phyloP scores from a whole-genome alignment of 2,113 vertebrate species.

The Sebastes schlegelii region DNA sequence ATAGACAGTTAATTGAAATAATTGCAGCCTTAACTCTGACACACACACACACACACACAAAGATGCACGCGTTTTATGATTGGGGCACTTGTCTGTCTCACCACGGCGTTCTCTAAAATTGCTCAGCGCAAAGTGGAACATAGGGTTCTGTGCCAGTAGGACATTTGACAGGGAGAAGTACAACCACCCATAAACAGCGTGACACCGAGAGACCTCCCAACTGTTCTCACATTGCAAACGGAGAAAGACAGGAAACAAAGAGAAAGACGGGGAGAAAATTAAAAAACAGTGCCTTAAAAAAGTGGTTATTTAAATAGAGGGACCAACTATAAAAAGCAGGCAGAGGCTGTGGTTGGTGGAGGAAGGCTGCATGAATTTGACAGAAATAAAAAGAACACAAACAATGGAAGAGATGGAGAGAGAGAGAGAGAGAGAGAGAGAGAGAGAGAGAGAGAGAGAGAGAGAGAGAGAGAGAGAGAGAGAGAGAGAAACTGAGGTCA shows the following conservation, averaged over 20 bases:
- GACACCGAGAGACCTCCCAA: slow-evolving; percentile 17
- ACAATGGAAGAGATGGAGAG: slow-evolving; percentile 51
- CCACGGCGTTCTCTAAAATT: slow-evolving; percentile 20
- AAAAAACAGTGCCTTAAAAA: slow-evolving; percentile 12
- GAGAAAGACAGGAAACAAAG: slow-evolving; percentile 21
- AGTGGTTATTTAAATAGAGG: slow-evolving; percentile 21
- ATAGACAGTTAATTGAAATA: slow-evolving; percentile 9
- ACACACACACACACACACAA: neutral
- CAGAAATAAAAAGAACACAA: slow-evolving; percentile 55
- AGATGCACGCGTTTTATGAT: neutral
- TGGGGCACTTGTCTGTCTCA: slow-evolving; percentile 16
- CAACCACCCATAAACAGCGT: slow-evolving; percentile 22
- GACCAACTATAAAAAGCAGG: slow-evolving; percentile 14
- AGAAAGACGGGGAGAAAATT: slow-evolving; percentile 17
- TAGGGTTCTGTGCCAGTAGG: slow-evolving; percentile 5
- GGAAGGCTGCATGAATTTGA: slow-evolving; percentile 36
- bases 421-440: slow-evolving; percentile 25
- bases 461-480: slow-evolving; percentile 23
- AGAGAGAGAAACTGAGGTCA: slow-evolving; percentile 58
- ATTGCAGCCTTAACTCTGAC: neutral
- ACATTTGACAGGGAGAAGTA: slow-evolving; percentile 42
- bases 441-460: slow-evolving; percentile 20
- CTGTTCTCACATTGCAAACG: slow-evolving; percentile 31
- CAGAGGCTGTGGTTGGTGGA: slow-evolving; percentile 16
- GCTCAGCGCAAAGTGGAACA: slow-evolving; percentile 40